Conservation (phyloP, 1,140 invertebrate species). For the Sitophilus oryzae region DNA sequence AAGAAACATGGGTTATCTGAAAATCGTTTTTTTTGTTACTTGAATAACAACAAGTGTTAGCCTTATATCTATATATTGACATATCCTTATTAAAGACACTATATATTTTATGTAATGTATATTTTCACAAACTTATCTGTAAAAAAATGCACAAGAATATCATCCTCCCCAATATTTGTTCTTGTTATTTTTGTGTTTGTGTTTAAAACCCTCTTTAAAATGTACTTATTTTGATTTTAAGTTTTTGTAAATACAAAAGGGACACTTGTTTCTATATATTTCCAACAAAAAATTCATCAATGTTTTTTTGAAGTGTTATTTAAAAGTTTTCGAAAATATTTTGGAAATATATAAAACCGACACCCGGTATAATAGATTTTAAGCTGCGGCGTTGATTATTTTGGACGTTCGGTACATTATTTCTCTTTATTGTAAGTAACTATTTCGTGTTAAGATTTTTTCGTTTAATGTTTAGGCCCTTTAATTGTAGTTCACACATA, state of each 20-base stretch:
- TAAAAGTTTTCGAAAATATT: no score
- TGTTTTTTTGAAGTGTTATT: no score
- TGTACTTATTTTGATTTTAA: constrained; percentile 6
- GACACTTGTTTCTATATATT: no score
- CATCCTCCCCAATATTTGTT: neutral
- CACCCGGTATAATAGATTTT: neutral
- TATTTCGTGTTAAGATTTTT: constrained; percentile 3
- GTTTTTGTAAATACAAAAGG: constrained; percentile 6
- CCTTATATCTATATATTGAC: no score
- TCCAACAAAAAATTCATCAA: no score
- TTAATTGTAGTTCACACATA: constrained; percentile 28
- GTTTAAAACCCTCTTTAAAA: neutral
- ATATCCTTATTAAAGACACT: no score
- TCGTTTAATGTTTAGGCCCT: constrained; percentile 18
- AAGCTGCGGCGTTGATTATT: neutral
- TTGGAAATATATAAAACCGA: no score
- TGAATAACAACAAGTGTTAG: no score
- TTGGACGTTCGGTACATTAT: constrained; percentile 11
- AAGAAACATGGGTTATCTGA: no score
- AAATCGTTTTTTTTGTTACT: no score
- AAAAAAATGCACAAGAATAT: neutral
- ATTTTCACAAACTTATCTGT: no score
- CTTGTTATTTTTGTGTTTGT: constrained; percentile 1
- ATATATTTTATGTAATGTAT: neutral
- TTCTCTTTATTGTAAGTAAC: neutral